Evolutionary conservation across 2,888 invertebrate species (phyloP), one percentile per base, ranked within the genome.

Genomic region (Drosophila cracens): DNA sequence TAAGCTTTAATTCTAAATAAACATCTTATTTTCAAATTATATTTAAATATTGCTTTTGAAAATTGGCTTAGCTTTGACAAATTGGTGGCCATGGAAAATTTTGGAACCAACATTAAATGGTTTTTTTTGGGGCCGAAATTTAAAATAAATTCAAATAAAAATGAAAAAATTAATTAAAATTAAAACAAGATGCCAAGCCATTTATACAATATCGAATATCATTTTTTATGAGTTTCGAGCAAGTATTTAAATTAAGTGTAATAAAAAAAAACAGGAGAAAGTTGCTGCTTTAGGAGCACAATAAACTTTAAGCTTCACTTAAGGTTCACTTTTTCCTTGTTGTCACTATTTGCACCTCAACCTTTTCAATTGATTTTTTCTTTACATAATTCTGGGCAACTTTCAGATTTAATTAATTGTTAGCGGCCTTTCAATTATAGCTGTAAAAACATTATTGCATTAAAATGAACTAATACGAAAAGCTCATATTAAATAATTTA

Each of bases 401-500:
- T 2, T 43, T 43, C 21, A 8, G 46, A 2, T 16, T 49, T 27
- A 18, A 18, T 27, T 18, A 27, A 49, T 49, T 49, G 10, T 18
- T 49, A 18, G 46, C 21, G 7, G 3, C 21, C 6, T 21, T 21
- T 43, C 7, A 46, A 21, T 46, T 7, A 21, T 16, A 21, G 21
- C 6, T 36, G 6, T 18, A 7, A n/a, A 38, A 21, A 21, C 7
- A 3, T 5, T 10, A 53, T 10, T 29, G 25, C 11, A 11, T 16
- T 21, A 25, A 59, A 48, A 48, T 7, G 11, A 29, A 29, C 21
- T 10, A 33, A 25, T 59, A n/a, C 1, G 10, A 36, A 4, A 10
- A 51, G 18, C 3, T 51, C 27, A 43, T 53, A 59, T 78, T 65
- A 66, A 59, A 80, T 63, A 71, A 75, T 79, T 80, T 73, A 59